Conservation (phyloP, 2,113 vertebrate species). For the Sylvietta virens region DNA sequence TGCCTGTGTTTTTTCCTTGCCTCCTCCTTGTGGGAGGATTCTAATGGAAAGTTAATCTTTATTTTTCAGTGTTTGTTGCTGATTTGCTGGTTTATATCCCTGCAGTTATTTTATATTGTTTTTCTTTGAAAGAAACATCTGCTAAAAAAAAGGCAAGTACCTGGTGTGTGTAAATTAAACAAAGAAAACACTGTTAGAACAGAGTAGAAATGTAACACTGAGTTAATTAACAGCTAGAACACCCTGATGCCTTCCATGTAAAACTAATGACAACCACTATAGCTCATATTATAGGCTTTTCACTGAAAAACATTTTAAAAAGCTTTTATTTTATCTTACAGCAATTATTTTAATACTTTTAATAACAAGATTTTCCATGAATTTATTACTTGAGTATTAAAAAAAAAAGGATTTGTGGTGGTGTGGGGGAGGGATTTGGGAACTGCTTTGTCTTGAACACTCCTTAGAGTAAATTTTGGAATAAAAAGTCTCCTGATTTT, state of each 20-base stretch:
- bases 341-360: background rate
- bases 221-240: background rate
- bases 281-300: background rate
- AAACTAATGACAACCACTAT: background rate
- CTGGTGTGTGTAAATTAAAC: background rate
- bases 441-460: background rate
- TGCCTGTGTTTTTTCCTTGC: background rate
- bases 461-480: background rate
- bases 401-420: background rate
- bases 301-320: background rate
- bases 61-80: constrained; percentile 85
- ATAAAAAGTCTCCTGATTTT: background rate
- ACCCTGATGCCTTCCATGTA: background rate
- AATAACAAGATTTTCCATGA: background rate
- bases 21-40: background rate
- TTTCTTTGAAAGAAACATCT: constrained; percentile 81
- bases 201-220: background rate
- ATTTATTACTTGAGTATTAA: background rate
- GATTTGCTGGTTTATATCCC: constrained; percentile 92
- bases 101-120: constrained; percentile 88
- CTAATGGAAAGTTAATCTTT: background rate
- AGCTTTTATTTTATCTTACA: background rate
- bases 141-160: constrained; percentile 84
- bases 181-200: background rate
- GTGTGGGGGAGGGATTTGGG: background rate